Conservation (phyloP, 2,888 invertebrate species). For the Drosophila mimica region DNA sequence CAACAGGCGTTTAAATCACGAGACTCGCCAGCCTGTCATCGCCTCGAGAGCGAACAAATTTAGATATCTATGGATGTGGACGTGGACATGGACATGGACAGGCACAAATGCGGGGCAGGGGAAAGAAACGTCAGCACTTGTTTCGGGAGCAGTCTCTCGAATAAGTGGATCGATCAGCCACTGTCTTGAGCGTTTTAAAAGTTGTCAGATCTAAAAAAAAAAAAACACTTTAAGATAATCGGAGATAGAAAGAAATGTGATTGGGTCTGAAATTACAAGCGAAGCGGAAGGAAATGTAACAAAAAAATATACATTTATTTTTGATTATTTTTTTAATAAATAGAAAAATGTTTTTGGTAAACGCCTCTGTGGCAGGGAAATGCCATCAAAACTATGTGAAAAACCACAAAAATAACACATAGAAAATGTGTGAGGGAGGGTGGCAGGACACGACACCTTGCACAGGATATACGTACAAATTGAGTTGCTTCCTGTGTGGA, state of each 20-base stretch:
- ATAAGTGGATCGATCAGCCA: slow-evolving; percentile 42
- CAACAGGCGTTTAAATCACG: slow-evolving; percentile 71
- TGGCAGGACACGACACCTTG: slow-evolving; percentile 28
- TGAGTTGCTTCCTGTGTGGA: slow-evolving; percentile 72
- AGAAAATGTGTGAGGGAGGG: neutral
- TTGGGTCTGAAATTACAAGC: slow-evolving; percentile 68
- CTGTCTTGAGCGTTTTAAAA: slow-evolving; percentile 38
- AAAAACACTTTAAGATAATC: slow-evolving; percentile 23
- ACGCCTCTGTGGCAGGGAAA: slow-evolving; percentile 38
- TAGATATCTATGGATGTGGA: slow-evolving; percentile 49
- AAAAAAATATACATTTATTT: slow-evolving; percentile 11
- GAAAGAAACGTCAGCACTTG: neutral
- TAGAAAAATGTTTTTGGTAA: slow-evolving; percentile 21
- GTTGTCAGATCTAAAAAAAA: slow-evolving; percentile 26
- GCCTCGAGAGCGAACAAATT: slow-evolving; percentile 72
- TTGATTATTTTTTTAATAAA: neutral
- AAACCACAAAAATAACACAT: slow-evolving; percentile 62
- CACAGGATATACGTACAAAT: slow-evolving; percentile 73
- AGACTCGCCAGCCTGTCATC: slow-evolving; percentile 61
- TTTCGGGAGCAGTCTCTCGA: slow-evolving; percentile 8
- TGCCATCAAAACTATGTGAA: slow-evolving; percentile 47
- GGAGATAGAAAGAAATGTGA: slow-evolving; percentile 3
- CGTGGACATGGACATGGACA: slow-evolving; percentile 36
- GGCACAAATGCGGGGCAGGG: slow-evolving; percentile 1
- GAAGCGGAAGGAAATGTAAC: slow-evolving; percentile 69